Conservation (phyloP, 1,140 invertebrate species). For the Megalopta genalis region DNA sequence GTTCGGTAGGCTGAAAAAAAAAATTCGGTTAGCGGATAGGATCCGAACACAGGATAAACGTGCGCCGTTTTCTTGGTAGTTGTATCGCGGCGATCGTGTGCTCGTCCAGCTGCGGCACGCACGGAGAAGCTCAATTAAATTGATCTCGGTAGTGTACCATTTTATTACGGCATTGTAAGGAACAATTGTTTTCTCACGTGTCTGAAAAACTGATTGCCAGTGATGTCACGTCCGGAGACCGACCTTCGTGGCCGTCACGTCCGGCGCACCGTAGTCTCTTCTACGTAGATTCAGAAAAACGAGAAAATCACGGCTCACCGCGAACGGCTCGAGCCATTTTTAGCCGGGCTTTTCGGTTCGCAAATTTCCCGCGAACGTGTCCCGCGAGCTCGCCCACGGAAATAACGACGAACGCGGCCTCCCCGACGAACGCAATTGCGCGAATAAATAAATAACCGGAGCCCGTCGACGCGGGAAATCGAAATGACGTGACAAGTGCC, state of each 20-base stretch:
- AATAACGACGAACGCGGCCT: no score
- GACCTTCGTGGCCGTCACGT: constrained; percentile 54
- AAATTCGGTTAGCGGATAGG: no score
- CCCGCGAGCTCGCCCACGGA: no score
- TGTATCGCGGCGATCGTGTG: not conserved
- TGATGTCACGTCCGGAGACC: constrained; percentile 59
- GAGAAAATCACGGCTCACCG: constrained; percentile 14
- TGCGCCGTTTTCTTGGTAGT: not conserved
- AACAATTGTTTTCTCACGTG: constrained; percentile 59
- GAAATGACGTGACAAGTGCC: no score
- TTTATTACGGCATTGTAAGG: constrained; percentile 54
- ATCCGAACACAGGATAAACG: no score
- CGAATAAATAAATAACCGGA: no score
- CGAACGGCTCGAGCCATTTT: not conserved
- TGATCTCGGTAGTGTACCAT: constrained; percentile 39
- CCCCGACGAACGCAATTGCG: no score
- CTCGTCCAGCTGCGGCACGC: constrained; percentile 8
- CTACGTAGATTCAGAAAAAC: constrained; percentile 44
- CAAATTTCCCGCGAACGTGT: not conserved
- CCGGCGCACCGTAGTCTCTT: constrained; percentile 46
- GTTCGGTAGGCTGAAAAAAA: no score
- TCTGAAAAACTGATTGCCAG: constrained; percentile 59
- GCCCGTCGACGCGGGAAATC: no score
- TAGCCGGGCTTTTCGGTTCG: not conserved
- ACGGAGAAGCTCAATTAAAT: constrained; percentile 39